Base-by-base conservation (phyloP, 2,113 vertebrate genomes). In the Pongo pygmaeus region DNA sequence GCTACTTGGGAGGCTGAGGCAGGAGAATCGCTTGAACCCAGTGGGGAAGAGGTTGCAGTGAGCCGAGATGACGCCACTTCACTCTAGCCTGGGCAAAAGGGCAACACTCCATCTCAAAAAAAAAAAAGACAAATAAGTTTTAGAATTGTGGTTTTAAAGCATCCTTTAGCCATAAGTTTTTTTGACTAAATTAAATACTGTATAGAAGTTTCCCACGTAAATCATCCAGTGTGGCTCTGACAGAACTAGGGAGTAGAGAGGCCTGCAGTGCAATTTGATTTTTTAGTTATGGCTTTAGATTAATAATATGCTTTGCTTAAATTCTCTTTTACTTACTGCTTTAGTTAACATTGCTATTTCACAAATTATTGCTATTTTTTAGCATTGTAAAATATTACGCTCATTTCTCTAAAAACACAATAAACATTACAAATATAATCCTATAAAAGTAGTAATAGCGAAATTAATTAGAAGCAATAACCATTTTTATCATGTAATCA, bases 291-390 rank as follows among this genome's bases (percentile, higher is more conserved):
- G 16, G 22, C 52, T 97, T 95, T 86, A 48, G 14, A 90, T 79
- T 80, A 83, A 77, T 27, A 75, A 72, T 70, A 70, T 20, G 9
- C 27, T 93, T 93, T 89, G 17, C 25, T 91, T 93, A 90, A 89
- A 69, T 59, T 93, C 35, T 1, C 25, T 83, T 93, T 97, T 85
- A 87, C 13, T n/a, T 86, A 79, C 30, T 85, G 12, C 52, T 93
- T 95, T 96, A 97, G 81, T 90, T 96, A 93, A 89, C 95, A 92
- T 5, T 22, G 25, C 8, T 84, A 93, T 69, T 81, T 30, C 11
- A 89, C n/a, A 85, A 91, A 69, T 64, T 84, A 89, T 43, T 35
- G n/a, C 23, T 83, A 46, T 59, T 91, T 83, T 96, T 89, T 97
- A 95, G 25, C 13, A 43, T 0, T 83, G n/a, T 77, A 93, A 95